Evolutionary conservation across 2,888 invertebrate genomes (phyloP).

Genomic region (Salticus scenicus): DNA sequence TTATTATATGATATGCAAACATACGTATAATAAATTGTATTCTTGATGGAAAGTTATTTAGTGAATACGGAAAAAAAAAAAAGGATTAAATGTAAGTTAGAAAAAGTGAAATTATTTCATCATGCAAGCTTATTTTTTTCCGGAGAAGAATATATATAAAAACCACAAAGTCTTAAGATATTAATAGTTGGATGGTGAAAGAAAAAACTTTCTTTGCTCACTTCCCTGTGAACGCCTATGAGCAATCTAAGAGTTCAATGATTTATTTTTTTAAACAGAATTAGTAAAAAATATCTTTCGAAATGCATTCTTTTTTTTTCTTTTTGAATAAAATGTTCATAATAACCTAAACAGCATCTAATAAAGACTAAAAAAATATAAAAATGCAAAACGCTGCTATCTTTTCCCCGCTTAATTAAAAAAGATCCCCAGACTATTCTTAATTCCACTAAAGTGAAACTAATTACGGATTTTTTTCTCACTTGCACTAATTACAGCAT

Average conservation of each 20-base stretch:
- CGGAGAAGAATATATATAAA: neutral
- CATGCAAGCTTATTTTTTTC: no score
- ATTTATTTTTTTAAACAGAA: neutral
- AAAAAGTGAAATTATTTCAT: no score
- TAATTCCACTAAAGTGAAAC: constrained; percentile 41
- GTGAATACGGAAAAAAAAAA: no score
- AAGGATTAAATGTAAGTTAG: no score
- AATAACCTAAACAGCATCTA: constrained; percentile 28
- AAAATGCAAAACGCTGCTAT: constrained; percentile 44
- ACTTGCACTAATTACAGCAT: constrained; percentile 53
- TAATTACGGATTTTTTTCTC: constrained; percentile 59
- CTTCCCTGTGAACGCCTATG: neutral
- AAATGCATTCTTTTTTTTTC: constrained; percentile 29
- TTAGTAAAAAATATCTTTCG: neutral
- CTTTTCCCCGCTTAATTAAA: constrained; percentile 56
- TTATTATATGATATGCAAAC: neutral
- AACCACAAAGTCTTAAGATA: neutral
- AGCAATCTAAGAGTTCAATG: neutral
- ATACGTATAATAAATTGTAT: neutral
- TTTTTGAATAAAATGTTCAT: constrained; percentile 32
- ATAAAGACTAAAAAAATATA: constrained; percentile 39
- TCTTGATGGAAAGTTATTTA: neutral
- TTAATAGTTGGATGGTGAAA: neutral
- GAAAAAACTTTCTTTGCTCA: neutral
- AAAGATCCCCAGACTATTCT: constrained; percentile 49